Evolutionary conservation across 2,797 vertebrate species (phyloP), one percentile per base, ranked within the genome.

Genomic region (Cercopithecus diana): DNA sequence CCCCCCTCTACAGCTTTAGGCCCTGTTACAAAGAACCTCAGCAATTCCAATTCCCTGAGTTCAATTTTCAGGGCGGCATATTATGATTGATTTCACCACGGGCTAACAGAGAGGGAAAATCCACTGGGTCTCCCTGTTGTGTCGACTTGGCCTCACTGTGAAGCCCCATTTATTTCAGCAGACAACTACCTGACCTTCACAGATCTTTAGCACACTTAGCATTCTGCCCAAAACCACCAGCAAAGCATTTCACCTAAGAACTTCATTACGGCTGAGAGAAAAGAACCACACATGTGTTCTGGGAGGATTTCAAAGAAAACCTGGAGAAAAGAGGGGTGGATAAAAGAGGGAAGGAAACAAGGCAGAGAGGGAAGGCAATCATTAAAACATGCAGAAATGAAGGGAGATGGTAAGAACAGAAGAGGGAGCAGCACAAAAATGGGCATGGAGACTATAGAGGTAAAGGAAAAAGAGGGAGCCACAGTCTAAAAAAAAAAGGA

Each of bases 261-360:
- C 8, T 20, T 13, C 79, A 50, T 41, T 33, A 0, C 48, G 39
- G 57, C 85, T 41, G 58, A 81, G 26, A 87, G 61, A 92, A 90
- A 90, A 33, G 80, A 85, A 76, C 5, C 36, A 0, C 9, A 57
- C 26, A 12, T 64, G 83, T 85, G 26, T 26, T 89, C 45, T 41
- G 17, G 50, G 52, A 93, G 11, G 36, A 77, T 72, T 90, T 81
- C 88, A 36, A 93, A 93, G 85, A 13, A 92, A 93, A 93, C 52
- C 4, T 70, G 39, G 9, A 20, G 9, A 7, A n/a, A 87, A 33
- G 6, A 12, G 26, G 7, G 6, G 1, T 12, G 22, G 30, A 41
- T 30, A 10, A 77, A 30, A 64, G 45, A 48, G 7, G 50, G 28
- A 84, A 45, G 45, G 36, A 77, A 83, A 55, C 9, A 77, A 91